These are phyloP conservation scores for Sarotherodon lohbergeri DNA, from an alignment of 2,113 vertebrate genomes.

Conservation along the genomic window DNA sequence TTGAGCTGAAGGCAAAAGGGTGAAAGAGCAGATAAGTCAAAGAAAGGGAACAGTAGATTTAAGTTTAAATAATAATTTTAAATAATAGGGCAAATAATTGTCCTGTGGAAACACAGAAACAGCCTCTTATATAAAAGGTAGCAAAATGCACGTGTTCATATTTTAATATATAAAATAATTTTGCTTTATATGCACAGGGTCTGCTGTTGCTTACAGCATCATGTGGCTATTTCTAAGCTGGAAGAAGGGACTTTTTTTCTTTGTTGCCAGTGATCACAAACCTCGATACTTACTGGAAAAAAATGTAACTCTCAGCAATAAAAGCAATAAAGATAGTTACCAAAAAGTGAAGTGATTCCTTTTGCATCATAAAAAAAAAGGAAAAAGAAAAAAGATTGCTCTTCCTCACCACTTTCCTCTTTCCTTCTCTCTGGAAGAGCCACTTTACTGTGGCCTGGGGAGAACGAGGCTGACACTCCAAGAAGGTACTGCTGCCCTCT, in stretches of 20 bases:
- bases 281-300: not conserved
- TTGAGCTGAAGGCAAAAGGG: conserved; percentile 57
- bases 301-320: not conserved
- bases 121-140: not conserved
- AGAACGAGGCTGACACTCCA: conserved; percentile 80
- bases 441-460: conserved; percentile 79
- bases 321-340: not conserved
- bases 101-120: not conserved
- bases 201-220: not conserved
- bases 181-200: not conserved
- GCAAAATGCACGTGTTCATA: not conserved
- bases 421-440: conserved; percentile 75
- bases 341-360: not conserved
- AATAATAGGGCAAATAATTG: not conserved
- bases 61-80: not conserved
- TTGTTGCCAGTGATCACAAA: not conserved
- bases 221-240: not conserved
- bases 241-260: not conserved
- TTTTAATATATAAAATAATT: not conserved
- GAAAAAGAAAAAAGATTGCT: not conserved
- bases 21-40: not conserved
- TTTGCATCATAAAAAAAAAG: not conserved
- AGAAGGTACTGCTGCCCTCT: conserved; percentile 79
- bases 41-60: not conserved
- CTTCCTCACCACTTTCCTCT: conserved; percentile 73